Percentiles rank a stretch among this genome's conserved stretches.
These are phyloP conservation scores for Percopsis transmontana DNA, from an alignment of 2,113 vertebrate genomes.

Conservation along the genomic window DNA sequence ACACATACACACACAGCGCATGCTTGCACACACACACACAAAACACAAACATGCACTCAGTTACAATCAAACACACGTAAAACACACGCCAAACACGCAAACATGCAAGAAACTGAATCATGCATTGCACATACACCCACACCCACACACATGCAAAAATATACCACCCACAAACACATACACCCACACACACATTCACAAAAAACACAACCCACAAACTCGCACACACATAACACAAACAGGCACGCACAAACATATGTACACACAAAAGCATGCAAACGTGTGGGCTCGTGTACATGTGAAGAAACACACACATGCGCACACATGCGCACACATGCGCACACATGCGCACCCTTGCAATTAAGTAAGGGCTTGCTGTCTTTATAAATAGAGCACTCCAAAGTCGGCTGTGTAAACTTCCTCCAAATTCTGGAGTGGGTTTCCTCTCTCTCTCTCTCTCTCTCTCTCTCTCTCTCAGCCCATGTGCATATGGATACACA, in stretches of 20 bases:
- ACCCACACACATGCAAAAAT: background rate
- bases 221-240: background rate
- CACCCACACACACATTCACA: background rate
- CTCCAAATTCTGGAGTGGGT: constrained; percentile 58
- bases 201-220: no score
- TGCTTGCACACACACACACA: constrained; percentile 4
- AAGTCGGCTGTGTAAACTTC: constrained; percentile 74
- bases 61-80: no score
- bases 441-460: constrained; percentile 20
- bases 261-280: no score
- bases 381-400: constrained; percentile 76
- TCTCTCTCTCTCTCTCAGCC: constrained; percentile 9
- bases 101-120: background rate
- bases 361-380: constrained; percentile 59
- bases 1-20: background rate
- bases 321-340: background rate
- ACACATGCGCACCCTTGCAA: constrained; percentile 13
- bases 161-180: no score
- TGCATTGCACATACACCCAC: no score
- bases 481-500: constrained; percentile 5
- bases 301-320: background rate
- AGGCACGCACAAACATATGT: background rate
- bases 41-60: constrained; percentile 21
- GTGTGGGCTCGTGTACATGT: no score
- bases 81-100: constrained; percentile 16